Percentiles rank a stretch among this genome's conserved stretches.
These are phyloP conservation scores for Thaumetopoea pityocampa DNA, from an alignment of 1,140 invertebrate genomes.

Conservation along the genomic window DNA sequence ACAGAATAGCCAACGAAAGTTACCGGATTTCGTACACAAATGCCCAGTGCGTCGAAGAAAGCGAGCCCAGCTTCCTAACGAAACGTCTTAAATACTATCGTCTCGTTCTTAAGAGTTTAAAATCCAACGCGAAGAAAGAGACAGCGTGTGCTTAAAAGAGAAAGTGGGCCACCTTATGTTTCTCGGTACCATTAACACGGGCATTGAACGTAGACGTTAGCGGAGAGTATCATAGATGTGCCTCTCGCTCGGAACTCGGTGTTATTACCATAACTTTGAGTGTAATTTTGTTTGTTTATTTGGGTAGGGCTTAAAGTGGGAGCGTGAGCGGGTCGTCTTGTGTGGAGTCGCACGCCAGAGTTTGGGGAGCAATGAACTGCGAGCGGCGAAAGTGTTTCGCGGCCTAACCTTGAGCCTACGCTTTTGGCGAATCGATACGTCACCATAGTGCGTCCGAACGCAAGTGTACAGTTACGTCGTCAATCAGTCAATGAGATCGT, in stretches of 20 bases:
- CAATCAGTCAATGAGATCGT: conserved; percentile 15
- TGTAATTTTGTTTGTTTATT: conserved; percentile 26
- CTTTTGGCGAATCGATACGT: conserved; percentile 50
- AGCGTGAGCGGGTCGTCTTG: conserved; percentile 40
- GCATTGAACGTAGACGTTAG: conserved; percentile 68
- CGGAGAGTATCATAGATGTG: conserved; percentile 38
- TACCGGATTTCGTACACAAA: conserved; percentile 66
- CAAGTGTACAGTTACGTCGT: conserved; percentile 17
- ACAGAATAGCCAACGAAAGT: conserved; percentile 63
- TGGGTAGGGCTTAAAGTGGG: conserved; percentile 23
- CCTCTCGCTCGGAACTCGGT: conserved; percentile 25
- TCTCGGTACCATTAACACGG: conserved; percentile 69
- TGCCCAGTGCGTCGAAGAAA: conserved; percentile 73
- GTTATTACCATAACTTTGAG: conserved; percentile 34
- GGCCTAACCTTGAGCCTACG: conserved; percentile 65
- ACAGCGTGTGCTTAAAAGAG: conserved; percentile 69
- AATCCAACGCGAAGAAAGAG: conserved; percentile 46
- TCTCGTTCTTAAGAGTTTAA: conserved; percentile 45
- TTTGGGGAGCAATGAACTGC: conserved; percentile 70
- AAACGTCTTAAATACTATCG: conserved; percentile 48
- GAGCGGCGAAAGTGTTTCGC: conserved; percentile 62
- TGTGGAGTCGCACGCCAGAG: conserved; percentile 51
- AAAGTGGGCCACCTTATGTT: conserved; percentile 74
- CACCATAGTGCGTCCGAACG: conserved; percentile 29
- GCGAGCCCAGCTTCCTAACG: conserved; percentile 52